Evolutionary conservation across 2,888 invertebrate genomes (phyloP), one percentile per base, ranked within the genome.

Genomic region (Cremastinae sp.): DNA sequence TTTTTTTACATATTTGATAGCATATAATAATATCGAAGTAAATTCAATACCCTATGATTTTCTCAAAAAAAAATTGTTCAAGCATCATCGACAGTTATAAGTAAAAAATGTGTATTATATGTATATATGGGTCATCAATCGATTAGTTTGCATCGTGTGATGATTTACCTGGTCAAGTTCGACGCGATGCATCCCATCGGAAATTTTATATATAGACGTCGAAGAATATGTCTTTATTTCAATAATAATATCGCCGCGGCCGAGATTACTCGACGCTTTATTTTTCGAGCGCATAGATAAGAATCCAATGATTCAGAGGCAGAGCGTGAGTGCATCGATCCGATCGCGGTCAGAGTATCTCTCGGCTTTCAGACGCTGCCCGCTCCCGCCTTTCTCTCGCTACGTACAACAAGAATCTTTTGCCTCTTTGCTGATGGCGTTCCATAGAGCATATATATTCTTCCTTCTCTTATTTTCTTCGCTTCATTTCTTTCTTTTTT

Each of bases 271-370:
- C 56, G 54, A 66, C 66, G 51, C 34, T 69, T 59, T 28, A 28
- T 56, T 36, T 51, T 49, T 64, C 38, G 65, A 65, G 66, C 61
- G 71, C 65, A 71, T 71, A 66, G 75, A 75, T 75, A 75, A 71
- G 66, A 66, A 75, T 75, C 75, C 66, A 75, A 75, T 75, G 75
- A 75, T 66, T 45, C 66, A 64, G 69, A 51, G 47, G 47, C 43
- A 66, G n/a, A n/a, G 71, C 75, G 66, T 71, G 66, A 75, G 71
- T 75, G 75, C 71, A 71, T 75, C 71, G 71, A 56, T 66, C 56
- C 54, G 71, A 66, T 71, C 75, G 68, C 68, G 71, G 71, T 71
- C 75, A 75, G 66, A 28, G 28, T n/a, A n/a, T 28, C 28, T 5
- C 28, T 28, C 28, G 28, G 28, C 28, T 28, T 28, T 28, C 28